These are phyloP conservation scores for Smutsia gigantea DNA, from an alignment of 2,797 vertebrate genomes.

Conservation along the genomic window DNA sequence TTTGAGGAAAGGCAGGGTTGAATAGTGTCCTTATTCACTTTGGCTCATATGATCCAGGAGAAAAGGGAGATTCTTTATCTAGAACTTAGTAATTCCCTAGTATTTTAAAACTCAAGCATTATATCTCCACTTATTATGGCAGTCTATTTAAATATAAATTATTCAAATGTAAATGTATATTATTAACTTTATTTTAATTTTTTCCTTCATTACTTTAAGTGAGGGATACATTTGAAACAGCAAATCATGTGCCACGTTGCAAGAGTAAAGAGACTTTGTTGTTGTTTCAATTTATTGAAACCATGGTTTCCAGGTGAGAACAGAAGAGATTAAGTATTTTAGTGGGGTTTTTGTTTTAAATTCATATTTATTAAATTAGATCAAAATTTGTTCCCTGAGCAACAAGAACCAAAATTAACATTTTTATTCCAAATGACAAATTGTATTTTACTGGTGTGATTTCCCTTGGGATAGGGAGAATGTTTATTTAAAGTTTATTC, in stretches of 20 bases:
- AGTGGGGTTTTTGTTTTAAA: not conserved
- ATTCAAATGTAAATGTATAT: not conserved
- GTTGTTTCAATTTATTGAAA: not conserved
- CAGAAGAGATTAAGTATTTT: not conserved
- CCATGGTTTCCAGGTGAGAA: not conserved
- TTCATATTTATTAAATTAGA: not conserved
- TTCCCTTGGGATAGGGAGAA: not conserved
- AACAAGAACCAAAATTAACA: not conserved
- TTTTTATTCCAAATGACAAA: not conserved
- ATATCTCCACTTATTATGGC: not conserved
- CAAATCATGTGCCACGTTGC: not conserved
- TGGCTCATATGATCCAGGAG: not conserved
- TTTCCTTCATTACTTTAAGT: not conserved
- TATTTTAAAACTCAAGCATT: not conserved
- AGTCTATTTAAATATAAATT: not conserved
- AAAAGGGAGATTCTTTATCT: not conserved
- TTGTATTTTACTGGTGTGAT: not conserved
- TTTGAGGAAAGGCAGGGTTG: not conserved
- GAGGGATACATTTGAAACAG: not conserved
- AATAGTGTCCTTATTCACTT: not conserved
- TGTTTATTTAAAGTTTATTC: not conserved
- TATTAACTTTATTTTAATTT: not conserved
- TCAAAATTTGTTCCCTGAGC: not conserved
- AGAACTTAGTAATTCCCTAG: not conserved
- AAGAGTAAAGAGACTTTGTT: not conserved